These are phyloP conservation scores for Athalia rosae DNA, from an alignment of 2,888 invertebrate species.

Conservation along the genomic window DNA sequence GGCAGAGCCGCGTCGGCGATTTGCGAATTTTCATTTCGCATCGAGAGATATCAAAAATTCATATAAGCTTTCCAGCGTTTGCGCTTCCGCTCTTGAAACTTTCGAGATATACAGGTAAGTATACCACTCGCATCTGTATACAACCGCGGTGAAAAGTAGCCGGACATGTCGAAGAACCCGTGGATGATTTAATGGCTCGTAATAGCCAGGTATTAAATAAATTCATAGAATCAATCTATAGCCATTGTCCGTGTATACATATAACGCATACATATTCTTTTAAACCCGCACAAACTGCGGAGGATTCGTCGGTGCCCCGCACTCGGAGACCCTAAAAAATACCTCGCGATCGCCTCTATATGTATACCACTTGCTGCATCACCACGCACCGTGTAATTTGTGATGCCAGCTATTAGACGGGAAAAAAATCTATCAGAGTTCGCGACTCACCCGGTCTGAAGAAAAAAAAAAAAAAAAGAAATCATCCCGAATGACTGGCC, in stretches of 20 bases:
- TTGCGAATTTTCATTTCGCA: too few relatives aligned
- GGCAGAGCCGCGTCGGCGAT: background rate
- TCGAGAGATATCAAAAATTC: too few relatives aligned
- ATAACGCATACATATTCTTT: too few relatives aligned
- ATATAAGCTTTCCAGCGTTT: slow-evolving; percentile 4
- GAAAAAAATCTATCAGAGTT: slow-evolving; percentile 58
- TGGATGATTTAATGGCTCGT: slow-evolving; percentile 60
- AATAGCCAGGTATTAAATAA: slow-evolving; percentile 63
- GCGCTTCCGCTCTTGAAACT: background rate
- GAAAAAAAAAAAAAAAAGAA: slow-evolving; percentile 22
- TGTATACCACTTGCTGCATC: slow-evolving; percentile 47
- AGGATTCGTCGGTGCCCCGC: background rate
- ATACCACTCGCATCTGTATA: too few relatives aligned
- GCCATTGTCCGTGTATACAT: slow-evolving; percentile 54
- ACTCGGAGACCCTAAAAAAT: slow-evolving; percentile 35
- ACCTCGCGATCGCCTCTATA: background rate
- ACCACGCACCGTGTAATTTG: slow-evolving; percentile 60
- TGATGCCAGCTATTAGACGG: slow-evolving; percentile 58
- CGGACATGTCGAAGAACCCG: slow-evolving; percentile 50
- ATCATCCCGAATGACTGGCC: slow-evolving; percentile 20
- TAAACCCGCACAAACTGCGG: slow-evolving; percentile 48
- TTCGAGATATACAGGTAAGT: too few relatives aligned
- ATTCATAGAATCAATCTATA: slow-evolving; percentile 64
- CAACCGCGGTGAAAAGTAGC: slow-evolving; percentile 16
- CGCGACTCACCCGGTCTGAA: slow-evolving; percentile 35